A percentile compares a stretch with the other conserved stretches of the same genome.
phyloP scores from a whole-genome alignment of 2,113 vertebrate species.

The Hippocampus zosterae region DNA sequence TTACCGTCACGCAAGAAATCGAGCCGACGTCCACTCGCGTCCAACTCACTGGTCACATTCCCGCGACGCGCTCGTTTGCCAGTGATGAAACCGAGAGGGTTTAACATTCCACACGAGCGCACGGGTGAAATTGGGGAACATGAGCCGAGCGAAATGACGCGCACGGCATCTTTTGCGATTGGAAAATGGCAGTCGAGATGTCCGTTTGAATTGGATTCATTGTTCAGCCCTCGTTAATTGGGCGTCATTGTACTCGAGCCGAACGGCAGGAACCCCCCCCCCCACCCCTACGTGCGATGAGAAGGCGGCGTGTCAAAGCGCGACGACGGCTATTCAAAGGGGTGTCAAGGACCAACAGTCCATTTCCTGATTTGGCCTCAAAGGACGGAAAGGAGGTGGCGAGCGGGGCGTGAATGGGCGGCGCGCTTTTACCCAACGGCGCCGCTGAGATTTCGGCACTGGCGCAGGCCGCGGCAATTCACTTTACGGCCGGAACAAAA shows the following conservation, averaged over 20 bases:
- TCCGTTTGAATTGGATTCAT: too few relatives aligned
- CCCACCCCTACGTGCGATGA: slow-evolving; percentile 15
- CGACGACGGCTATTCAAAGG: slow-evolving; percentile 43
- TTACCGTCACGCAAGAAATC: slow-evolving; percentile 34
- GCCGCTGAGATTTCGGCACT: slow-evolving; percentile 25
- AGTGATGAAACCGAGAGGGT: slow-evolving; percentile 26
- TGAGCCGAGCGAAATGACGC: too few relatives aligned
- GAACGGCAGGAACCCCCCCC: background rate
- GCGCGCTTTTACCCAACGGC: slow-evolving; percentile 1
- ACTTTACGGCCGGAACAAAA: background rate
- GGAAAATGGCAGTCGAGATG: too few relatives aligned
- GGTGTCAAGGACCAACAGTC: slow-evolving; percentile 38
- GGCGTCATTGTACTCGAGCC: background rate
- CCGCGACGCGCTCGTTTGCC: slow-evolving; percentile 8
- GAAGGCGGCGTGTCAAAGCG: slow-evolving; percentile 9
- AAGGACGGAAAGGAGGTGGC: slow-evolving; percentile 19
- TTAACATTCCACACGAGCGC: slow-evolving; percentile 39
- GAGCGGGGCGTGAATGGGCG: slow-evolving; percentile 20
- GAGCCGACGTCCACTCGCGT: slow-evolving; percentile 21
- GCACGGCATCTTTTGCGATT: too few relatives aligned
- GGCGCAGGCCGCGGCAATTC: background rate
- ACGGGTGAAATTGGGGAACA: background rate
- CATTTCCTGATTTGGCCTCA: slow-evolving; percentile 13
- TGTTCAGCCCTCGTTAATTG: too few relatives aligned
- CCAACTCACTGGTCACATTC: slow-evolving; percentile 6